Evolutionary conservation across 2,797 vertebrate species (phyloP), one percentile per base, ranked within the genome.

Genomic region (Tinamus major): DNA sequence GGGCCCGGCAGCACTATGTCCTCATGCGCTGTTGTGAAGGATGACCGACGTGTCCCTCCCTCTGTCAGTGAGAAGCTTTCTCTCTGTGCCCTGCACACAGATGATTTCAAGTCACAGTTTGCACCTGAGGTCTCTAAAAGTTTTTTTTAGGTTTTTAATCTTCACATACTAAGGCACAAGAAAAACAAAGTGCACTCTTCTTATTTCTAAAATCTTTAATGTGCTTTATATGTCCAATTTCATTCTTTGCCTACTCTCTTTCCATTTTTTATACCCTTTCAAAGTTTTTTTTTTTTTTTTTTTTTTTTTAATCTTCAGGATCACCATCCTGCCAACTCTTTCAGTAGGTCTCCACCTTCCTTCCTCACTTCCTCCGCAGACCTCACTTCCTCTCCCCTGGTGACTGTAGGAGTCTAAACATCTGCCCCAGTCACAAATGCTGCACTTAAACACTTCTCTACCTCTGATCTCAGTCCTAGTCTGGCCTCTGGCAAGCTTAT

Each of bases 381-480:
- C 5, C 19, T 81, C 42, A 42, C 2, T 0, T 56, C 42, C 6
- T 3, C 31, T 42, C 6, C 62, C 13, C 41, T 2, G 1, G 5
- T 49, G 53, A 35, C 27, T 35, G 6, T 42, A 49, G 48, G 64
- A 89, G 21, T 46, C 53, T 77, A 80, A 62, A 64, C 24, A 55
- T 8, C 46, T 76, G 24, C 27, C 64, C 48, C 37, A 10, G 20
- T 46, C 59, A 84, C 31, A 80, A 10, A 29, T 46, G 37, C n/a
- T 91, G 35, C 55, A 65, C 23, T 1, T 2, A 49, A 92, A 78
- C 27, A 61, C 33, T 80, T 75, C 44, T 42, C 58, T 49, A 42
- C 44, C 12, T 31, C 41, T 21, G 33, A 63, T 55, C 3, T 13
- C 16, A 26, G 23, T 23, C 37, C 13, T 90, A 69, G 13, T 55